Conservation (phyloP, 37 sponge, comb jelly and placozoan species). For the Theonella swinhoei region DNA sequence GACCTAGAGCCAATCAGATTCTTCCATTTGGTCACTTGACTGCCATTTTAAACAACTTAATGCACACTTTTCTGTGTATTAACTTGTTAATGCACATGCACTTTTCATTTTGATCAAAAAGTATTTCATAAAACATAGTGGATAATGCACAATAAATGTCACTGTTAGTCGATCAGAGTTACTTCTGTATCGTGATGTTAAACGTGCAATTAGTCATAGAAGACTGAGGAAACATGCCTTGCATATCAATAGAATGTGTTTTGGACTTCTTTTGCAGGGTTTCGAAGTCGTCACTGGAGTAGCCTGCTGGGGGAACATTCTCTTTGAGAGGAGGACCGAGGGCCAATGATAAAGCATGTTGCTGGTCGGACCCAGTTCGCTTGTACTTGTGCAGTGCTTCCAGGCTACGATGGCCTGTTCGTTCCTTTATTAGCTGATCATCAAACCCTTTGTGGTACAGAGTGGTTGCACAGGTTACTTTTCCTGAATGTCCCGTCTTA, state of each 20-base stretch:
- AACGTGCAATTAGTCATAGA: conserved; percentile 22
- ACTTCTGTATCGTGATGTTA: conserved; percentile 15
- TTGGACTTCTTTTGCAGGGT: conserved; percentile 22
- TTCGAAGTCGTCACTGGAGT: not conserved
- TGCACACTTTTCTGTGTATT: no score
- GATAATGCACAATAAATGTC: not conserved
- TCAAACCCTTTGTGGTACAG: conserved; percentile 13
- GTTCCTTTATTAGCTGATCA: conserved; percentile 25
- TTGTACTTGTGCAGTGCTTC: conserved; percentile 39
- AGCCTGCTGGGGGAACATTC: not conserved
- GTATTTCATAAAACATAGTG: not conserved
- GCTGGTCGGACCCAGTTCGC: conserved; percentile 30
- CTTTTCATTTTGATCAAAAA: no score
- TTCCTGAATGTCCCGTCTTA: conserved; percentile 26
- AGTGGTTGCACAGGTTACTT: conserved; percentile 31
- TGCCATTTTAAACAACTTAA: no score
- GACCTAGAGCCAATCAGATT: no score
- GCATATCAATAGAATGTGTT: not conserved
- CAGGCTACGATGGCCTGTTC: conserved; percentile 19
- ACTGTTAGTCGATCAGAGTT: no score
- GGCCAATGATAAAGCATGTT: conserved; percentile 28
- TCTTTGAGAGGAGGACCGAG: not conserved
- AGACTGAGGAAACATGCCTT: conserved; percentile 21
- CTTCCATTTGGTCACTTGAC: no score
- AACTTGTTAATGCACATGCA: conserved; percentile 4